These are phyloP conservation scores for Phallusia fumigata DNA, from an alignment of 23 tunicate species.

Conservation along the genomic window DNA sequence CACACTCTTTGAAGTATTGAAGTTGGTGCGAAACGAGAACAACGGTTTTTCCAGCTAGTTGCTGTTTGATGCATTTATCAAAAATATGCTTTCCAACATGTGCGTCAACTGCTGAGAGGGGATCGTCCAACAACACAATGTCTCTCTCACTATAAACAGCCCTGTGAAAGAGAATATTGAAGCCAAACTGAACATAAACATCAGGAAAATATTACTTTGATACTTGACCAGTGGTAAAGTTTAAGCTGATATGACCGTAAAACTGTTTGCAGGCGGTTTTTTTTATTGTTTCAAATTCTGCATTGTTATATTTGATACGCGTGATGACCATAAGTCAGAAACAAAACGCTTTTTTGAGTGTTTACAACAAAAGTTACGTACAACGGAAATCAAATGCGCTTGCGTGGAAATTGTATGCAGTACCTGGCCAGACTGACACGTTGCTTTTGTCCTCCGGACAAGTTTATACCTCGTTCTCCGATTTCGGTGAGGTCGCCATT, in stretches of 20 bases:
- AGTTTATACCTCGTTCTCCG: constrained; percentile 95
- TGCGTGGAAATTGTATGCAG: neutral
- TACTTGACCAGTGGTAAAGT: too few relatives aligned
- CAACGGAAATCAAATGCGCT: too few relatives aligned
- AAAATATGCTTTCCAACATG: constrained; percentile 97
- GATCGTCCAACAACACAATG: constrained; percentile 86
- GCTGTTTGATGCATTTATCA: constrained; percentile 79
- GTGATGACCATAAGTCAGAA: too few relatives aligned
- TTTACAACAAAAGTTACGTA: too few relatives aligned
- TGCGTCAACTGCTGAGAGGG: constrained; percentile 96
- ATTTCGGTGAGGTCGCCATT: constrained; percentile 93
- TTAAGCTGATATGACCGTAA: too few relatives aligned
- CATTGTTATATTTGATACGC: too few relatives aligned
- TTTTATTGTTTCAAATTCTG: too few relatives aligned
- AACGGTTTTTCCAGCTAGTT: constrained; percentile 62
- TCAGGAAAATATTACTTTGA: too few relatives aligned
- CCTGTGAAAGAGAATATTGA: constrained; percentile 30
- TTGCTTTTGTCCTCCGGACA: constrained; percentile 99
- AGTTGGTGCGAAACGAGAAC: constrained; percentile 88
- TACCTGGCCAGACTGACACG: constrained; percentile 94
- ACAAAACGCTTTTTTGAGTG: too few relatives aligned
- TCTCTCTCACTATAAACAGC: constrained; percentile 93
- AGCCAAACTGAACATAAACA: too few relatives aligned
- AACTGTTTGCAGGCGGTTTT: too few relatives aligned
- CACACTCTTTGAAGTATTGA: constrained; percentile 93